Base-by-base conservation (phyloP, 23 tunicate species). In the Halocynthia roretzi region DNA sequence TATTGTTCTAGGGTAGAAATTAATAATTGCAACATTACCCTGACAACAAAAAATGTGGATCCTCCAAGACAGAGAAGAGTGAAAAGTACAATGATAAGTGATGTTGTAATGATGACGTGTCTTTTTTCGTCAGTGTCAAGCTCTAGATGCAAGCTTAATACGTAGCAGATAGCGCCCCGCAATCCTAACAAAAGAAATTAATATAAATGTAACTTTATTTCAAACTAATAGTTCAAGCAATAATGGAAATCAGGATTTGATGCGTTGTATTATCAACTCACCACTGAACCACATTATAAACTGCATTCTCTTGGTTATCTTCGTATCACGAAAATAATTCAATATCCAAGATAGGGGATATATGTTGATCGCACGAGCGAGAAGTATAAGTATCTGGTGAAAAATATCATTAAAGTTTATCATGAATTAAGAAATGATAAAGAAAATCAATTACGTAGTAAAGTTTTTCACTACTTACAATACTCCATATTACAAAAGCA, bases 271-370 rank as follows among this genome's bases (percentile, higher is more conserved):
- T 40, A 11, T 20, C 7, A 7, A 57, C 83, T 83, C 52, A 85
- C 99, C 99, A 72, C 95, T 87, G 70, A 94, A 94, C 99, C 99
- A 94, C 99, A 94, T 94, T 73, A 94, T 88, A 71, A 94, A 94
- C 62, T 94, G 99, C 99, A 94, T 94, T 68, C 94, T 58, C 70
- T 88, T 87, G 20, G 99, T 87, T 12, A 94, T 94, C 76, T 88
- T 84, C 8, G 95, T 94, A 60, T 94, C 99, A 7, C 99, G 68
- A 81, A 94, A 94, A 66, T 94, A 80, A 69, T 94, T 94, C 52
- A 94, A 62, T 20, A 94, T 66, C 99, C 99, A 94, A 11, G 99
- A 94, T 14, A 94, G 77, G 7, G 99, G 99, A 61, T 94, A 94
- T 21, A 94, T 94, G 67, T 94, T 94, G 7, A 94, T 75, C 18